phyloP scores from a whole-genome alignment of 2,797 vertebrate species.

The Meriones psammophilus region DNA sequence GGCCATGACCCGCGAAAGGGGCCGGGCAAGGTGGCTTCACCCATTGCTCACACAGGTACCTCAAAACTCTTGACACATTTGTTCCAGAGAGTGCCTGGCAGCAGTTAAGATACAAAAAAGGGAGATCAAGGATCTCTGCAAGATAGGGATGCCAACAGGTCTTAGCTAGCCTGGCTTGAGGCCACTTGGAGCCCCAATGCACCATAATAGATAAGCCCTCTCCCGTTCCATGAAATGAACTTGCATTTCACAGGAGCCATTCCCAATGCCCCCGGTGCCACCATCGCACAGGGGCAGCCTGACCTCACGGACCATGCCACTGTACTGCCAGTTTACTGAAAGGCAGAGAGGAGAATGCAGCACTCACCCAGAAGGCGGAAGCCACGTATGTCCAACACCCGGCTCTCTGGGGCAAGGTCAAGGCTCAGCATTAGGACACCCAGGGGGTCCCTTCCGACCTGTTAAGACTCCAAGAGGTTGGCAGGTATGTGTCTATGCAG shows the following conservation, averaged over 20 bases:
- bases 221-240: background rate
- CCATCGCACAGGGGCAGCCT: background rate
- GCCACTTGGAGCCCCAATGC: background rate
- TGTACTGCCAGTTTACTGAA: background rate
- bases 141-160: background rate
- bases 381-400: background rate
- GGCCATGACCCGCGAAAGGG: background rate
- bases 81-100: background rate
- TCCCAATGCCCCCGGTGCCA: background rate
- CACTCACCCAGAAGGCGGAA: background rate
- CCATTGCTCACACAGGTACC: background rate
- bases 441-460: background rate
- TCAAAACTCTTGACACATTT: background rate
- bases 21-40: accelerated
- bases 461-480: background rate
- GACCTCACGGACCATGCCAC: background rate
- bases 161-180: background rate
- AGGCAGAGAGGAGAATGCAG: background rate
- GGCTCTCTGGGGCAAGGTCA: background rate
- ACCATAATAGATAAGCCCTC: background rate
- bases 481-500: background rate
- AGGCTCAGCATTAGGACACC: background rate
- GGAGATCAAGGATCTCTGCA: background rate
- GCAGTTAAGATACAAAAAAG: background rate
- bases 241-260: background rate